phyloP scores from a whole-genome alignment of 2,888 invertebrate genomes.

The Lysandra coridon region DNA sequence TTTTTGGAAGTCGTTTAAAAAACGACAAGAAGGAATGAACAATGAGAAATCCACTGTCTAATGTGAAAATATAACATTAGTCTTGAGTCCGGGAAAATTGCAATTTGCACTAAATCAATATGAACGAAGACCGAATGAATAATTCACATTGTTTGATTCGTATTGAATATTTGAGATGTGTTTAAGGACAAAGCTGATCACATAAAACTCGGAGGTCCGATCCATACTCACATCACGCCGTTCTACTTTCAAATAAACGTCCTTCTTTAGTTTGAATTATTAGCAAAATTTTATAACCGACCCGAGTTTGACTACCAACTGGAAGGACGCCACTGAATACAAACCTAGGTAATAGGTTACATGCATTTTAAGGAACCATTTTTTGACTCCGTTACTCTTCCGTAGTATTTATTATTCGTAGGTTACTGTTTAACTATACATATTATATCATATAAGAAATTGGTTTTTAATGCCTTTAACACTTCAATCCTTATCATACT shows the following conservation, averaged over 20 bases:
- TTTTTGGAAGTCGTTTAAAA: too few relatives aligned
- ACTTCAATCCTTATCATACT: not conserved
- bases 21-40: too few relatives aligned
- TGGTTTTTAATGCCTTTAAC: not conserved
- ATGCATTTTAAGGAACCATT: too few relatives aligned
- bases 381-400: too few relatives aligned
- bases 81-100: not conserved
- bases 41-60: not conserved
- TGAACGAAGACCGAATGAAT: slow-evolving; percentile 4
- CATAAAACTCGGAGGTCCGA: slow-evolving; percentile 1
- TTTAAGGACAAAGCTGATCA: slow-evolving; percentile 15
- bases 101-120: not conserved
- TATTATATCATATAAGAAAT: not conserved
- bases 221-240: slow-evolving; percentile 10
- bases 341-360: too few relatives aligned
- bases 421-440: too few relatives aligned
- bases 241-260: slow-evolving; percentile 22
- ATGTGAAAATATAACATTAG: not conserved
- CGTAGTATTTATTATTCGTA: too few relatives aligned
- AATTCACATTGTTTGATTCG: slow-evolving; percentile 8
- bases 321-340: too few relatives aligned
- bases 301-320: too few relatives aligned
- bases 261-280: slow-evolving; percentile 9
- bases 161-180: slow-evolving; percentile 23
- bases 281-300: too few relatives aligned